Conservation (phyloP, 2,797 vertebrate species). For the Chlorospingus flavigularis region DNA sequence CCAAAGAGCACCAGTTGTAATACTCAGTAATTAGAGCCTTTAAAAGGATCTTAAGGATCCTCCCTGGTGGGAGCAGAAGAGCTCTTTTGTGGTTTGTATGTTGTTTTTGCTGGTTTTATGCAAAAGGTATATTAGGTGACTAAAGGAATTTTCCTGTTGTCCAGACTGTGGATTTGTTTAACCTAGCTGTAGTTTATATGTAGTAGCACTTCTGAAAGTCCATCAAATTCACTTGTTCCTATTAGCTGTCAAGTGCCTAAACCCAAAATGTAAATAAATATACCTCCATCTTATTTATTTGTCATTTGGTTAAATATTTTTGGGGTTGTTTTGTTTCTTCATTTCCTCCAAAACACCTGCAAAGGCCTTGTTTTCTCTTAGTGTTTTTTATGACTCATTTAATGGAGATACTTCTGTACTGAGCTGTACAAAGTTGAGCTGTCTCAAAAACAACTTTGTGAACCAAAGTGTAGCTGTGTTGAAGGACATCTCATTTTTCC, state of each 20-base stretch:
- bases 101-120: not conserved
- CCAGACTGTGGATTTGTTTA: not conserved
- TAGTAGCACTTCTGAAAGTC: not conserved
- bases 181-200: not conserved
- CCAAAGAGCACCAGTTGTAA: not conserved
- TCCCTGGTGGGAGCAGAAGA: not conserved
- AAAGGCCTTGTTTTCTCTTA: not conserved
- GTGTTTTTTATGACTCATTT: not conserved
- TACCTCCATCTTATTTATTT: not conserved
- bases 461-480: not conserved
- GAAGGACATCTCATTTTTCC: not conserved
- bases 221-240: not conserved
- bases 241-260: not conserved
- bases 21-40: not conserved
- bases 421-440: not conserved
- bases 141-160: not conserved
- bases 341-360: not conserved
- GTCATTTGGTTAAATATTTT: not conserved
- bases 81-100: not conserved
- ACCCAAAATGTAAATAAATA: not conserved
- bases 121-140: not conserved
- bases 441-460: not conserved
- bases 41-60: not conserved
- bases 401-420: not conserved
- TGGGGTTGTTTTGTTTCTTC: not conserved